These are phyloP conservation scores for Hylaeus volcanicus DNA, from an alignment of 1,140 invertebrate genomes.

Conservation along the genomic window DNA sequence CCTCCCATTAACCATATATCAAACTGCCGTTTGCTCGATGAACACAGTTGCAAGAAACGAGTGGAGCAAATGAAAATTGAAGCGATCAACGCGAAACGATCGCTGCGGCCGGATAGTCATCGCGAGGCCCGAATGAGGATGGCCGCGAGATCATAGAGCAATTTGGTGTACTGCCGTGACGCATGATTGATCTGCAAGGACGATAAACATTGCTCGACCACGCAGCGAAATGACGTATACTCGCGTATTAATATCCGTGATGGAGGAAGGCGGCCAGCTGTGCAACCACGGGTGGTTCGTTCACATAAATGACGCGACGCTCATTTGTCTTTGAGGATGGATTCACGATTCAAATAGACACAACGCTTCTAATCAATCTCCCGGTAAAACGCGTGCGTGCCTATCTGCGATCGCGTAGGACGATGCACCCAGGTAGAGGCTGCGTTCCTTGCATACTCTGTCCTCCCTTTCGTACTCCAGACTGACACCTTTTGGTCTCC, in stretches of 20 bases:
- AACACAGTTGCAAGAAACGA: too few species aligned
- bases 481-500: slow-evolving; percentile 4
- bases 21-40: too few species aligned
- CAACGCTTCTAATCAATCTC: slow-evolving; percentile 73
- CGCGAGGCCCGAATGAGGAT: slow-evolving; percentile 12
- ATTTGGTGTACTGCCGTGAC: slow-evolving; percentile 59
- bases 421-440: slow-evolving; percentile 35
- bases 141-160: slow-evolving; percentile 59
- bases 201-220: slow-evolving; percentile 74
- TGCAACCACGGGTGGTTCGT: slow-evolving; percentile 70
- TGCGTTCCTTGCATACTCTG: slow-evolving; percentile 18
- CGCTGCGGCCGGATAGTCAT: not conserved
- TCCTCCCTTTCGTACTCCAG: not conserved
- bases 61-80: not conserved
- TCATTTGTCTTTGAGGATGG: slow-evolving; percentile 76
- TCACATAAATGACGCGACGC: slow-evolving; percentile 71
- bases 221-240: slow-evolving; percentile 73
- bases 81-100: not conserved
- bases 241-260: slow-evolving; percentile 74
- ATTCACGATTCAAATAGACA: slow-evolving; percentile 73
- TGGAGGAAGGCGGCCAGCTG: slow-evolving; percentile 74
- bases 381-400: slow-evolving; percentile 48
- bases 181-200: slow-evolving; percentile 75
- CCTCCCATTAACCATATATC: too few species aligned
- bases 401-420: slow-evolving; percentile 33